Conservation (phyloP, 2,888 invertebrate genomes). For the Chloromyia formosa region DNA sequence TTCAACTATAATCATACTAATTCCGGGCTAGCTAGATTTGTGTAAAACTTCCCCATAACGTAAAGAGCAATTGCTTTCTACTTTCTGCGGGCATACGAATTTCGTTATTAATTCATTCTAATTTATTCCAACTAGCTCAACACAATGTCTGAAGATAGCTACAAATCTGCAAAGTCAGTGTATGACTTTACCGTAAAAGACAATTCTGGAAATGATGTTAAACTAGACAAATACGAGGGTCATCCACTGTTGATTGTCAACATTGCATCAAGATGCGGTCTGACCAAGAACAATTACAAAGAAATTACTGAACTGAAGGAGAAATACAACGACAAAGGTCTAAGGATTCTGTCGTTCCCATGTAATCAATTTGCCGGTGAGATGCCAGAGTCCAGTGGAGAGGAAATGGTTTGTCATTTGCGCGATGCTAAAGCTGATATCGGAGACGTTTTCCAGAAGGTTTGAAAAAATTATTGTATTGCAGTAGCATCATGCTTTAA, state of each 20-base stretch:
- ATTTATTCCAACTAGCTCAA: too few relatives aligned
- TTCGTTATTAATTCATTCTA: too few relatives aligned
- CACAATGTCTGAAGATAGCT: conserved; percentile 49
- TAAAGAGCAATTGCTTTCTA: too few relatives aligned
- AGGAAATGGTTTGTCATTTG: conserved; percentile 72
- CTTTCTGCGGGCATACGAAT: too few relatives aligned
- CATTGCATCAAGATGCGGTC: conserved; percentile 85
- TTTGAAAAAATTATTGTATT: conserved; percentile 50
- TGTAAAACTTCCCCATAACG: too few relatives aligned
- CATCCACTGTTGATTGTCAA: conserved; percentile 84
- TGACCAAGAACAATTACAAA: conserved; percentile 80
- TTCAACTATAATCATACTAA: too few relatives aligned
- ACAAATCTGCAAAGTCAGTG: conserved; percentile 66
- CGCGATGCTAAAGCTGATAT: conserved; percentile 67
- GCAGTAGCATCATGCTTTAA: too few relatives aligned
- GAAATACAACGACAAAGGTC: conserved; percentile 69
- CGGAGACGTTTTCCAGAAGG: conserved; percentile 75
- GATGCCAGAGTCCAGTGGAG: conserved; percentile 73
- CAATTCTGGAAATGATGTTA: conserved; percentile 76
- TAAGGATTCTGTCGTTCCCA: conserved; percentile 83
- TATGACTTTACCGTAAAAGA: conserved; percentile 81
- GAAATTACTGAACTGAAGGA: conserved; percentile 78
- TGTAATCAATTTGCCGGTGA: conserved; percentile 82
- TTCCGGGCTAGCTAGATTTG: too few relatives aligned
- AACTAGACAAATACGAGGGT: conserved; percentile 73